Evolutionary conservation across 2,888 invertebrate species (phyloP), one percentile per base, ranked within the genome.

Genomic region (Orthosia cruda): DNA sequence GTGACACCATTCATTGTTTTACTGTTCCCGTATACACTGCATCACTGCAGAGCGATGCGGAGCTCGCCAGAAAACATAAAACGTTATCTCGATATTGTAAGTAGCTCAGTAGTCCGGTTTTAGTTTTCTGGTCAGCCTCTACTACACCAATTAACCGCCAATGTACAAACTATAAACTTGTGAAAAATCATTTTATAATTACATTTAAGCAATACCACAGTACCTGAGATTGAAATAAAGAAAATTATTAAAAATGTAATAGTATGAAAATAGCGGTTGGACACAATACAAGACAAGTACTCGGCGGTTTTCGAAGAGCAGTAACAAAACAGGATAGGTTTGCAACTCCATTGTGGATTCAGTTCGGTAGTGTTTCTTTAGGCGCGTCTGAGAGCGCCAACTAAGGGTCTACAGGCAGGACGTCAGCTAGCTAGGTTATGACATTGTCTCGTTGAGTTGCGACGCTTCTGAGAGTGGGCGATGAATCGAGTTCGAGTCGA

Each of bases 201-300:
- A 95, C 95, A 94, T 92, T 91, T 95, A 96, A 96, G 96, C 95
- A 96, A 96, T 96, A 96, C 95, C 94, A 94, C 94, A 94, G 96
- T 96, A 96, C 96, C 96, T 96, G 96, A 95, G 92, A 93, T 92
- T 92, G 88, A 89, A 90, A 90, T 90, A 92, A 93, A 92, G 92
- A 90, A 91, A 82, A 85, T 71, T 80, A 87, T 80, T 67, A 92
- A 93, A 92, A 92, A 90, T 91, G 92, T 93, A 95, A 95, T 93
- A 95, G 93, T 90, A 92, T 91, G 93, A 92, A 93, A 92, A 94
- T 93, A 91, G 88, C 92, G 94, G 93, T 92, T 87, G 92, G 89
- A 93, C 87, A 90, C 90, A 91, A 90, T 70, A 82, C 82, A 77
- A 71, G 76, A 83, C 75, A 73, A 74, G 81, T 87, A 90, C 87